Evolutionary conservation across 2,797 vertebrate genomes (phyloP).

Genomic region (Gila robusta): DNA sequence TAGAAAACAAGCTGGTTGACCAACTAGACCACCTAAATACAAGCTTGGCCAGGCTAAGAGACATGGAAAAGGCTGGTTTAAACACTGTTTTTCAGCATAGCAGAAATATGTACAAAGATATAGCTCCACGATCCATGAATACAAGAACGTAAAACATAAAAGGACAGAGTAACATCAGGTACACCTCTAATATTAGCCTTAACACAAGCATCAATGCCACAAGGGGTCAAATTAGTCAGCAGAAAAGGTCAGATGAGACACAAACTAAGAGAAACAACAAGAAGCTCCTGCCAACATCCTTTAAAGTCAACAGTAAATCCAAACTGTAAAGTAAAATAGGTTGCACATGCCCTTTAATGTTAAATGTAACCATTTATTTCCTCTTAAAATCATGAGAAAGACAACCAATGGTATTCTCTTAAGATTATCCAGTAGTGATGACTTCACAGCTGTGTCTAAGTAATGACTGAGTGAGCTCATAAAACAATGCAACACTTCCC

Average conservation of each 20-base stretch:
- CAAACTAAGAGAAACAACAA: slow-evolving; percentile 48
- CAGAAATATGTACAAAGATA: background rate
- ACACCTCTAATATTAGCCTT: background rate
- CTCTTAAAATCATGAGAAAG: slow-evolving; percentile 67
- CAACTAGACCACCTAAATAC: background rate
- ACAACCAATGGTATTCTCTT: slow-evolving; percentile 71
- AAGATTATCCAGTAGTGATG: slow-evolving; percentile 73
- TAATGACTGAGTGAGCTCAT: slow-evolving; percentile 74
- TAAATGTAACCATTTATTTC: background rate
- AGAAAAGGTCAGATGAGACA: slow-evolving; percentile 10
- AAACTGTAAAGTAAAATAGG: slow-evolving; percentile 8
- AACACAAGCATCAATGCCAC: background rate
- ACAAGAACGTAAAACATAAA: background rate
- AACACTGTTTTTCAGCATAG: background rate
- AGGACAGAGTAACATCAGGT: background rate
- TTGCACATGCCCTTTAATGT: background rate
- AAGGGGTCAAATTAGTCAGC: background rate
- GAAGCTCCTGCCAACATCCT: background rate
- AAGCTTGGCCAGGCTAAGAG: background rate
- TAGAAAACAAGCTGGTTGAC: too few species aligned
- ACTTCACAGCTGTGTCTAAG: slow-evolving; percentile 74
- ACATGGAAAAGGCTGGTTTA: background rate
- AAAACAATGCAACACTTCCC: slow-evolving; percentile 70
- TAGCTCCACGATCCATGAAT: background rate
- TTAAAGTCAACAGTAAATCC: slow-evolving; percentile 14